A percentile compares a stretch with the other conserved stretches of the same genome.
Conservation (phyloP, 2,113 vertebrate species). For the Podiceps cristatus region DNA sequence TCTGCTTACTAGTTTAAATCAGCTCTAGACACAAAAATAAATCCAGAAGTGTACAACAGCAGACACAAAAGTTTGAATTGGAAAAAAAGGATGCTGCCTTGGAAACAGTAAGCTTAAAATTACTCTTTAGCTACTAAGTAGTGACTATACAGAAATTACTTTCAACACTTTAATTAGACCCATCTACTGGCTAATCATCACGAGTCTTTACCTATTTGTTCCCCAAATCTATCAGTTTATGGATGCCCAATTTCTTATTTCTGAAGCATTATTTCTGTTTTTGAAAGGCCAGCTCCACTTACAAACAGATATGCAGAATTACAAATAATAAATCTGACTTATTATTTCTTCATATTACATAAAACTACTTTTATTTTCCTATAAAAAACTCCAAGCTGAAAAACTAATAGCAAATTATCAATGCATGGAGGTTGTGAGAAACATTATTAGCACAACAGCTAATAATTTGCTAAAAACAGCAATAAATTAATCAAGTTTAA, state of each 20-base stretch:
- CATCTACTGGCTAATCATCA: background rate
- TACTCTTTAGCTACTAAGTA: background rate
- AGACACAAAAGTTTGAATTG: background rate
- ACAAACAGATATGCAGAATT: background rate
- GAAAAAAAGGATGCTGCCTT: background rate
- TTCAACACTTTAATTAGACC: background rate
- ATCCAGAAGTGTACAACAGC: background rate
- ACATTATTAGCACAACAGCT: background rate
- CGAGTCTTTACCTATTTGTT: background rate
- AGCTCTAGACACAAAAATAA: background rate
- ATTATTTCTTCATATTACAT: background rate
- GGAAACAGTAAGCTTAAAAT: background rate
- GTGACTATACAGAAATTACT: background rate
- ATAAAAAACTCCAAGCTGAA: background rate
- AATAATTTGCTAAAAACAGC: background rate
- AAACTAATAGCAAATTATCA: background rate
- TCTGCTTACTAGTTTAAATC: background rate
- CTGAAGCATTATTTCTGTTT: background rate
- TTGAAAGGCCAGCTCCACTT: background rate
- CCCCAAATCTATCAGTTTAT: background rate
- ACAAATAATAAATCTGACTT: background rate
- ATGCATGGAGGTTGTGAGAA: background rate
- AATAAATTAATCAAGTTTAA: background rate
- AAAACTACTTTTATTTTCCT: background rate
- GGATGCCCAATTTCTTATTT: background rate